Conservation (phyloP, 2,113 vertebrate species). For the Nipponia nippon region DNA sequence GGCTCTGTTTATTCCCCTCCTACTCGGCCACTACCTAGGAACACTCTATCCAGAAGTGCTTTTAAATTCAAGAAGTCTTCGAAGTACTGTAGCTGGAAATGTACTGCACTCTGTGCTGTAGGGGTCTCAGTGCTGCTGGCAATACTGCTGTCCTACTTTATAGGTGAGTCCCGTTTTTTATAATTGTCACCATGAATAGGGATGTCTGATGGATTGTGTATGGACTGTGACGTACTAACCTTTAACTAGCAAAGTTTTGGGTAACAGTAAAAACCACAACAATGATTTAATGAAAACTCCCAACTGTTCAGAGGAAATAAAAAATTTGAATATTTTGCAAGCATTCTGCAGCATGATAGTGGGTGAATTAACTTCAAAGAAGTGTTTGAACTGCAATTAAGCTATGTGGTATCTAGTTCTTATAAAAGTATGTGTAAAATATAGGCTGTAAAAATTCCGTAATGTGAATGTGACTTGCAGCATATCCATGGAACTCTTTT, state of each 20-base stretch:
- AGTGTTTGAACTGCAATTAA: not conserved
- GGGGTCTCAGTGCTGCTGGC: constrained; percentile 92
- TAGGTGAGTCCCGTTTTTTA: constrained; percentile 78
- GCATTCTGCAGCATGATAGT: not conserved
- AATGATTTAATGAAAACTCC: not conserved
- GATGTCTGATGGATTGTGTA: not conserved
- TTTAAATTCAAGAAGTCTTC: constrained; percentile 99
- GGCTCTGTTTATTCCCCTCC: constrained; percentile 98
- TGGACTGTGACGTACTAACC: not conserved
- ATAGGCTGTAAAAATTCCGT: not conserved
- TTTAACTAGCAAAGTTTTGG: not conserved
- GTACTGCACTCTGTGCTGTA: constrained; percentile 93
- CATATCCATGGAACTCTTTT: not conserved
- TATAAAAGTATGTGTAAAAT: not conserved
- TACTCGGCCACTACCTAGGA: constrained; percentile 91
- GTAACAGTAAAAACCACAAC: not conserved
- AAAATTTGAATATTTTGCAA: not conserved
- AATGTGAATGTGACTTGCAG: not conserved
- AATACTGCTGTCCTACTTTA: constrained; percentile 93
- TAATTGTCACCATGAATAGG: not conserved
- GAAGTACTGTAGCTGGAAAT: constrained; percentile 98
- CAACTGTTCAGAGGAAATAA: not conserved
- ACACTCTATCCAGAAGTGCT: constrained; percentile 93
- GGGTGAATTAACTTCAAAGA: not conserved
- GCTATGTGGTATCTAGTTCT: not conserved